Conservation (phyloP, 2,797 vertebrate genomes). For the Zonotrichia albicollis region DNA sequence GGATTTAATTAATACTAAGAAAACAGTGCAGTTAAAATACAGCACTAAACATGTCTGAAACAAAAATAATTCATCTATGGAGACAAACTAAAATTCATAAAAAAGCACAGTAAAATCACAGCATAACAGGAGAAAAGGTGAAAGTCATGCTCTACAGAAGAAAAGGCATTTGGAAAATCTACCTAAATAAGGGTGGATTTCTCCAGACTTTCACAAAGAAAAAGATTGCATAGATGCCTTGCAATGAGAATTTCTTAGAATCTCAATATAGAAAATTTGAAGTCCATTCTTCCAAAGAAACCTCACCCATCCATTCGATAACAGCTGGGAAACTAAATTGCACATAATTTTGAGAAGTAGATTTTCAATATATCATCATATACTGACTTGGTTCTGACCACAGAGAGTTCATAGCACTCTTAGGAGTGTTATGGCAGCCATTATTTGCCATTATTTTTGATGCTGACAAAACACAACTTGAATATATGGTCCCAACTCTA, state of each 20-base stretch:
- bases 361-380: neutral
- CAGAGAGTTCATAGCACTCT: neutral
- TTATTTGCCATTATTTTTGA: neutral
- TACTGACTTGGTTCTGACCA: neutral
- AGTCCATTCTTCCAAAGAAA: neutral
- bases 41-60: neutral
- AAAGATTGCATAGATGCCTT: rapidly evolving
- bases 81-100: neutral
- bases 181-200: neutral
- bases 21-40: neutral
- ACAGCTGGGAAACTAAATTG: neutral
- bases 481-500: rapidly evolving
- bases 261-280: neutral
- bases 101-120: neutral
- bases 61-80: neutral
- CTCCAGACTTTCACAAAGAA: neutral
- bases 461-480: neutral
- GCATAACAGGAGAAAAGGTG: neutral
- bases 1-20: neutral
- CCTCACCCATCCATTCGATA: neutral
- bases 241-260: neutral
- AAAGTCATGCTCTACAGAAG: neutral
- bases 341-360: neutral
- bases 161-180: neutral
- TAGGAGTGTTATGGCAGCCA: neutral